These are phyloP conservation scores for Urosaurus nigricauda DNA, from an alignment of 2,797 vertebrate species.

Conservation along the genomic window DNA sequence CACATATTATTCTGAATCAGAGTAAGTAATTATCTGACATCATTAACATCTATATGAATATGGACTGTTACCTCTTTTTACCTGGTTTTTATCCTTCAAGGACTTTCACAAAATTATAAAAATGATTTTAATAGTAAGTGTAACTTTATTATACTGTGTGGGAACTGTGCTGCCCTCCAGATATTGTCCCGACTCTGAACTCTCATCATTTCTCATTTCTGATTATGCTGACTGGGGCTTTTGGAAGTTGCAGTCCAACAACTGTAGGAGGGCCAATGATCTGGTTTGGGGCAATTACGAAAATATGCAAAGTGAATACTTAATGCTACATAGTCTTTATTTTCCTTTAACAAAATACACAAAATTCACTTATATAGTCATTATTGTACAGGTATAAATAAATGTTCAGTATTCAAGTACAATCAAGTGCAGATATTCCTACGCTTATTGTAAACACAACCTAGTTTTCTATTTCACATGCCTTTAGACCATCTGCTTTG, in stretches of 20 bases:
- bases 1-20: background rate
- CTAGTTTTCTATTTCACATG: conserved; percentile 74
- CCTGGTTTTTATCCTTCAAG: conserved; percentile 23
- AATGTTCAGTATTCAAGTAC: conserved; percentile 83
- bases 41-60: conserved; percentile 1
- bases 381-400: conserved; percentile 86
- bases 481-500: conserved; percentile 76
- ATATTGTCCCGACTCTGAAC: too few relatives aligned
- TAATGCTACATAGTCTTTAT: conserved; percentile 81
- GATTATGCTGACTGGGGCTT: too few relatives aligned
- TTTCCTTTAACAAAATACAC: conserved; percentile 84
- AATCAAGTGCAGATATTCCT: conserved; percentile 81
- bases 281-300: conserved; percentile 54
- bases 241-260: too few relatives aligned
- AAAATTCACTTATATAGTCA: conserved; percentile 77
- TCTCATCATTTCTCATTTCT: too few relatives aligned
- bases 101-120: conserved; percentile 49
- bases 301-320: conserved; percentile 68
- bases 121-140: conserved; percentile 34
- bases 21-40: conserved; percentile 15
- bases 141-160: too few relatives aligned
- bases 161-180: too few relatives aligned
- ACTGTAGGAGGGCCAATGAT: too few relatives aligned
- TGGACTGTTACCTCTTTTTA: background rate
- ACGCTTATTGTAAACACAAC: conserved; percentile 85